phyloP scores from a whole-genome alignment of 2,113 vertebrate genomes.

The Platichthys flesus region DNA sequence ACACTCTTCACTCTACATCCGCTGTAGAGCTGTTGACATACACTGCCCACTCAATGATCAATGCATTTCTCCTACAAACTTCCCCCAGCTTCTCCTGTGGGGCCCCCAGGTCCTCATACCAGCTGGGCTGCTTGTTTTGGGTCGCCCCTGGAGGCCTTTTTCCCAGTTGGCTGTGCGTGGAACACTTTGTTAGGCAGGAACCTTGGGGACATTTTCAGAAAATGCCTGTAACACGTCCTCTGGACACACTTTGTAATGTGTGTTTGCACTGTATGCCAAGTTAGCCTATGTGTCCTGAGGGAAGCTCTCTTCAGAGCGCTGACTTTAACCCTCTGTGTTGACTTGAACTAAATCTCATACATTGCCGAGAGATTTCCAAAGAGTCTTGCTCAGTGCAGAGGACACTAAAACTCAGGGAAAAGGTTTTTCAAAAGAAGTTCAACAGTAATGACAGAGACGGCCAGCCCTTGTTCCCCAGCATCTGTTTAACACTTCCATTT shows the following conservation, averaged over 20 bases:
- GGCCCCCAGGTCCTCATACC: slow-evolving; percentile 25
- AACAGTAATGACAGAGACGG: slow-evolving; percentile 17
- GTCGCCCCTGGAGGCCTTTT: slow-evolving; percentile 29
- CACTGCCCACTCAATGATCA: background rate
- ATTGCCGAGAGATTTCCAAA: background rate
- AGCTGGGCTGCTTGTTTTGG: slow-evolving; percentile 45
- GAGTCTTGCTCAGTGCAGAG: background rate
- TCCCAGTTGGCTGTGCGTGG: slow-evolving; percentile 42
- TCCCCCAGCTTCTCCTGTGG: background rate
- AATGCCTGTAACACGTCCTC: slow-evolving; percentile 29
- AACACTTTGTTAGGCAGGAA: slow-evolving; percentile 20
- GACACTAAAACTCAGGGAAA: slow-evolving; percentile 1
- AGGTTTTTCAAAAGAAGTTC: slow-evolving; percentile 39
- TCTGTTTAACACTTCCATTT: slow-evolving; percentile 56
- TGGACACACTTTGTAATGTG: slow-evolving; percentile 30
- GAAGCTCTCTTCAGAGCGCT: slow-evolving; percentile 14
- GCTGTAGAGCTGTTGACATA: background rate
- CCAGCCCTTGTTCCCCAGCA: slow-evolving; percentile 25
- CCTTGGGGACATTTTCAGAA: slow-evolving; percentile 40
- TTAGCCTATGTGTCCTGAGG: slow-evolving; percentile 28
- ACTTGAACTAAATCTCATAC: background rate
- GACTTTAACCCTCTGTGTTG: slow-evolving; percentile 29
- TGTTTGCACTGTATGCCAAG: slow-evolving; percentile 48
- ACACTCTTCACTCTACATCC: too few relatives aligned
- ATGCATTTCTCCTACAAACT: background rate